Evolutionary conservation across 2,888 invertebrate species (phyloP).

Genomic region (Eupithecia abbreviata): DNA sequence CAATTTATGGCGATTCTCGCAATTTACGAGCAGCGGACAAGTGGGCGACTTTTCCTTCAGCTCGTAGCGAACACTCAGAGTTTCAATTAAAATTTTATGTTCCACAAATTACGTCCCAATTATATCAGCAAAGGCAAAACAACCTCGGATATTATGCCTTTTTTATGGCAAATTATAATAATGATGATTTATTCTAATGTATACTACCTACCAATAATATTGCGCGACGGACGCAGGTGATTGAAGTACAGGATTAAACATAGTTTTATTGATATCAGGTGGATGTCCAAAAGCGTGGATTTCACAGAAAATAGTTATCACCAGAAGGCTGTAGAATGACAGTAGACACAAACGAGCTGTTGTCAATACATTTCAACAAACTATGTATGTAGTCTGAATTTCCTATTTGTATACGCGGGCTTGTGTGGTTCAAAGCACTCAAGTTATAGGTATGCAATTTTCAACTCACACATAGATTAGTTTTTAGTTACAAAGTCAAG

Average conservation of each 20-base stretch:
- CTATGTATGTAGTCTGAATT: too few relatives aligned
- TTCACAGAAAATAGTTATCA: conserved; percentile 43
- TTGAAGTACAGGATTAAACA: conserved; percentile 13
- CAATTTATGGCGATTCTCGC: conserved; percentile 80
- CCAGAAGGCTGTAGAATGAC: too few relatives aligned
- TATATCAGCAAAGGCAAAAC: conserved; percentile 70
- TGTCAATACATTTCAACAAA: too few relatives aligned
- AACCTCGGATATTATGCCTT: conserved; percentile 54
- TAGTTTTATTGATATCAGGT: conserved; percentile 11
- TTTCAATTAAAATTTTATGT: conserved; percentile 80
- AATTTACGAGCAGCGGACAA: conserved; percentile 82
- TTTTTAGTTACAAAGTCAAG: too few relatives aligned
- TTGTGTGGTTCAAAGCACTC: too few relatives aligned
- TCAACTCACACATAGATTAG: too few relatives aligned
- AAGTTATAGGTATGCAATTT: too few relatives aligned
- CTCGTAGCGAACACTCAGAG: conserved; percentile 62
- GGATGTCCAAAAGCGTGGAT: conserved; percentile 16
- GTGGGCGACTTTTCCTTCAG: conserved; percentile 68
- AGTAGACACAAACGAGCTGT: too few relatives aligned
- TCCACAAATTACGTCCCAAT: conserved; percentile 77
- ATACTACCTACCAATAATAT: conserved; percentile 16
- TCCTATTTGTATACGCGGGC: too few relatives aligned
- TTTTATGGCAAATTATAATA: conserved; percentile 46
- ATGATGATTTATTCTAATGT: conserved; percentile 45
- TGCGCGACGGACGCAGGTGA: conserved; percentile 15